Base-by-base conservation (phyloP, 2,888 invertebrate genomes). In the Chalcis sispes region DNA sequence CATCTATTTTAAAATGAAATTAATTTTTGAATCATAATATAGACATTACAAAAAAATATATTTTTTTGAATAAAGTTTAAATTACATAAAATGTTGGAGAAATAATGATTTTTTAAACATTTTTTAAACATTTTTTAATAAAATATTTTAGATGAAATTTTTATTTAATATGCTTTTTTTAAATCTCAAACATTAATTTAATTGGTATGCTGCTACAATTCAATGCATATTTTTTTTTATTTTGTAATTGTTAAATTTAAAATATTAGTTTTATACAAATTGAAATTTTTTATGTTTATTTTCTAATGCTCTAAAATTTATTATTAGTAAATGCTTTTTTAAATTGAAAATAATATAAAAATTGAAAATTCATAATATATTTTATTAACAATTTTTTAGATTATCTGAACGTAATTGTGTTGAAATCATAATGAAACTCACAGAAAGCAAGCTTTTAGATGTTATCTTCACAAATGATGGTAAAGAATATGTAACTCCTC, bases 401-500 rank as follows among this genome's bases (percentile, higher is more conserved):
- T 91, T 99, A 70, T 98, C 99, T 0, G 99, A 99, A 87, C 92
- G 97, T 80, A 99, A 99, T 88, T 98, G 99, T 86, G 92, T 99
- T 67, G 99, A 99, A 91, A 96, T 99, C 77, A 95, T 99, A 5
- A 93, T 94, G 70, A 95, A 96, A 88, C 90, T 99, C 71, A 91
- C 96, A 77, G 94, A 97, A 82, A 90, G 93, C 54, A 95, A 95
- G 84, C 90, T 97, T 66, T 90, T 99, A 50, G 96, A 98, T 88
- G 94, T 99, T 0, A 94, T 98, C 72, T 97, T 95, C 87, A 98
- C 99, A 0, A 94, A 93, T 82, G 98, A 99, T 92, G 99, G 99
- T 13, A 98, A 98, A 89, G 98, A 98, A 88, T 99, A 98, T 87
- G 91, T 99, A 54, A 99, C 99, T 1, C 96, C 95, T 1, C 93